Evolutionary conservation across 2,888 invertebrate genomes (phyloP).

Genomic region (Nasonia oneida): DNA sequence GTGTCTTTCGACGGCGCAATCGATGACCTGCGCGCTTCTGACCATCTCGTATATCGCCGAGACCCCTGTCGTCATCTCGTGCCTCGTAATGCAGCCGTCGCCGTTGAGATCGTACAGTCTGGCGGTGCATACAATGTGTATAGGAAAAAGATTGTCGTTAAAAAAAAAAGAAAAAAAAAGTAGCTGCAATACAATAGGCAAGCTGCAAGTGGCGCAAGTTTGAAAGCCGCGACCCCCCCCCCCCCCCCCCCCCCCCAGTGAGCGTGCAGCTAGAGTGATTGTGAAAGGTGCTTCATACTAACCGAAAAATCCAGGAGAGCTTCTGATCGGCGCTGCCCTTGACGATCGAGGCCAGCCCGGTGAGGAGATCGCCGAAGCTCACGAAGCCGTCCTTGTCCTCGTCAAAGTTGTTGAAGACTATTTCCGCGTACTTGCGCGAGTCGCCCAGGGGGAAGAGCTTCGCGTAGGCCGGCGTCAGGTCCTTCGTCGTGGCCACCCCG

Average conservation of each 20-base stretch:
- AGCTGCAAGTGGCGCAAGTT: too few relatives aligned
- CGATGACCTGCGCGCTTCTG: conserved; percentile 66
- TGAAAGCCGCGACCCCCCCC: too few relatives aligned
- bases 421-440: conserved; percentile 72
- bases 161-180: too few relatives aligned
- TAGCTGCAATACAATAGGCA: too few relatives aligned
- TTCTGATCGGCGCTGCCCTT: conserved; percentile 72
- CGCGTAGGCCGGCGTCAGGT: conserved; percentile 72
- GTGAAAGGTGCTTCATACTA: background rate
- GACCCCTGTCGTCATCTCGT: conserved; percentile 71
- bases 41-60: conserved; percentile 75
- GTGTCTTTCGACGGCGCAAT: conserved; percentile 68
- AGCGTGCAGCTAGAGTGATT: too few relatives aligned
- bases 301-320: conserved; percentile 75
- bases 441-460: conserved; percentile 75
- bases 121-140: too few relatives aligned
- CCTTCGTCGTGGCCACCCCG: conserved; percentile 70
- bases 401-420: conserved; percentile 74
- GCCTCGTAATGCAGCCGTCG: conserved; percentile 74
- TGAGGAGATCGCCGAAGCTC: conserved; percentile 72
- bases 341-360: conserved; percentile 68
- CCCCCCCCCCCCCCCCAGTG: too few relatives aligned
- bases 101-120: conserved; percentile 75
- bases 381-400: conserved; percentile 72
- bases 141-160: too few relatives aligned